These are phyloP conservation scores for Argynnis bischoffii DNA, from an alignment of 2,888 invertebrate genomes.

Conservation along the genomic window DNA sequence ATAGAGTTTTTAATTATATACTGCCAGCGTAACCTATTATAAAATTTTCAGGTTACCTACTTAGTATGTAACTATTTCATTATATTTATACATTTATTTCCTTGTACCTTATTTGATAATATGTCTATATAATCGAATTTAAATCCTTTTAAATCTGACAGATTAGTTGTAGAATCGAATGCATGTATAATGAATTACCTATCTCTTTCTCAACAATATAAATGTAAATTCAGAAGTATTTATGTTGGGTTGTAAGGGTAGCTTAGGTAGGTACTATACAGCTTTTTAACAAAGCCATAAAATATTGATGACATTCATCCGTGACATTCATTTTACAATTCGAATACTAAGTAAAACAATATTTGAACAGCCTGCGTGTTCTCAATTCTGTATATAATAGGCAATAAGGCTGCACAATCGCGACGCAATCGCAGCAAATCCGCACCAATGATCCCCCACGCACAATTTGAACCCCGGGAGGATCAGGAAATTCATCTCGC, in stretches of 20 bases:
- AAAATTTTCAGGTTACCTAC: too few relatives aligned
- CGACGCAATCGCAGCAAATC: constrained; percentile 60
- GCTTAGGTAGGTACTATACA: not conserved
- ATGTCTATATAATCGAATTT: too few relatives aligned
- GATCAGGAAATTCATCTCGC: constrained; percentile 76
- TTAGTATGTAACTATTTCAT: too few relatives aligned
- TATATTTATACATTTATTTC: too few relatives aligned
- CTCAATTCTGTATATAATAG: constrained; percentile 30
- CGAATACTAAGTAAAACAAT: constrained; percentile 21
- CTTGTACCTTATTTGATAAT: too few relatives aligned
- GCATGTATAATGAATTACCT: too few relatives aligned
- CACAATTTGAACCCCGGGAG: constrained; percentile 66
- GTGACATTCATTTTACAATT: constrained; percentile 39
- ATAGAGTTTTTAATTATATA: not conserved
- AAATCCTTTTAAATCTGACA: too few relatives aligned
- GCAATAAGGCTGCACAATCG: constrained; percentile 51
- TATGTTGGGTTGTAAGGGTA: not conserved
- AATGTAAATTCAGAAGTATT: too few relatives aligned
- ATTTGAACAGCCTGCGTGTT: constrained; percentile 12
- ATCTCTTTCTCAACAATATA: too few relatives aligned
- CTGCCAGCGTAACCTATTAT: too few relatives aligned
- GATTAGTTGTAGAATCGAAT: too few relatives aligned
- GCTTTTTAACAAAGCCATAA: not conserved
- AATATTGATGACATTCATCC: not conserved
- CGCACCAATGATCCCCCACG: constrained; percentile 60